Conservation (phyloP, 1,140 invertebrate species). For the Drosophila willistoni region DNA sequence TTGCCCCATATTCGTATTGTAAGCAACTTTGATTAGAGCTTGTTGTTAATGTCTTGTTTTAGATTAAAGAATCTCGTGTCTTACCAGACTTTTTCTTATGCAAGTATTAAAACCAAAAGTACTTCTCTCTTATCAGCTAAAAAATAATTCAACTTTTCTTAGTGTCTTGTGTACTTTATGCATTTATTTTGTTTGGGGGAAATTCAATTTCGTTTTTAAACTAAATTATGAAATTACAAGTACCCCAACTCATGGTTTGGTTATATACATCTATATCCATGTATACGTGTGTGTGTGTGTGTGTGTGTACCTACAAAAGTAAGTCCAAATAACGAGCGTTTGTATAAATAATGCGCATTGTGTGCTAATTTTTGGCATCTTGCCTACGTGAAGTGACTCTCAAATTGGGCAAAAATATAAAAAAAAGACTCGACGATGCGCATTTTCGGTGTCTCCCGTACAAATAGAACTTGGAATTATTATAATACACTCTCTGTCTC, state of each 20-base stretch:
- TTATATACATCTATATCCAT: neutral
- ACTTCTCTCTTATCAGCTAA: neutral
- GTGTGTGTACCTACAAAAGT: neutral
- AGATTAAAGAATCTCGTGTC: too few relatives aligned
- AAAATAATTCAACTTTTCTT: neutral
- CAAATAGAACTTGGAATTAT: conserved; percentile 10
- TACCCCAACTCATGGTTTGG: conserved; percentile 1
- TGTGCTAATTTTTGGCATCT: conserved; percentile 37
- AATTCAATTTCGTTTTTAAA: conserved; percentile 8
- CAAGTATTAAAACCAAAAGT: too few relatives aligned
- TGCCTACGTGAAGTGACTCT: conserved; percentile 38
- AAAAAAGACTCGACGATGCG: conserved; percentile 17
- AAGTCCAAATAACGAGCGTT: conserved; percentile 27
- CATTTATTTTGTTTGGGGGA: neutral
- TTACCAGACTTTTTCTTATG: too few relatives aligned
- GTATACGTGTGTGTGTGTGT: neutral
- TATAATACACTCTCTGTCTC: neutral
- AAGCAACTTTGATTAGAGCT: too few relatives aligned
- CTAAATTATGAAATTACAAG: conserved; percentile 12
- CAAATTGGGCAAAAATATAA: conserved; percentile 4
- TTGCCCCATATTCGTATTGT: too few relatives aligned
- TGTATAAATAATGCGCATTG: conserved; percentile 33
- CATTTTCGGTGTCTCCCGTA: conserved; percentile 24
- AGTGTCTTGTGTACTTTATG: neutral
- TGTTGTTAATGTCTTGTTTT: too few relatives aligned